Conservation (phyloP, 2,797 vertebrate species). For the Diplodus puntazzo region DNA sequence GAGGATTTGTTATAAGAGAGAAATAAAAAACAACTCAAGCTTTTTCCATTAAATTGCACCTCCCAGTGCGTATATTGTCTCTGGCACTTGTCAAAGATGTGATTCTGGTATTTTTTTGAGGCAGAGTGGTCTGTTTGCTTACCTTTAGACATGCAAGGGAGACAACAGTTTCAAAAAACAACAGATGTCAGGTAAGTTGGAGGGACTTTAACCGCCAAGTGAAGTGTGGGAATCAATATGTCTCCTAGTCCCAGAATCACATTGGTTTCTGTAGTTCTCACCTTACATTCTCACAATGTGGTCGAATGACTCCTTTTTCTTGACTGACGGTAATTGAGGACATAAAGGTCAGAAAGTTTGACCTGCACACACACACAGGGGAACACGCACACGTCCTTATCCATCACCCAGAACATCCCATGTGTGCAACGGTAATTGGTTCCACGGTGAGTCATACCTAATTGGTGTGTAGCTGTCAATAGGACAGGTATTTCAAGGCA, state of each 20-base stretch:
- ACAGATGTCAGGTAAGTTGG: constrained; percentile 3
- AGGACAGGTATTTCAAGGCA: constrained; percentile 65
- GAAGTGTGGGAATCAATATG: background rate
- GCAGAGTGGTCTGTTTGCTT: background rate
- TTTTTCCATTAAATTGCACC: background rate
- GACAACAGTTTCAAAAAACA: background rate
- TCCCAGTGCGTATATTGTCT: background rate
- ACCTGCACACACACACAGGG: constrained; percentile 33
- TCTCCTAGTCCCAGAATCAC: constrained; percentile 7
- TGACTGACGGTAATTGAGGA: constrained; percentile 66
- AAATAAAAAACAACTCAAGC: background rate
- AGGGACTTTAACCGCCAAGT: background rate
- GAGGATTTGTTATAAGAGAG: background rate
- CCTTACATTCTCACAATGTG: constrained; percentile 29
- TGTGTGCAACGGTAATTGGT: constrained; percentile 74
- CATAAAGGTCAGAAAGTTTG: constrained; percentile 62
- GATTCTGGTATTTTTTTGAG: background rate
- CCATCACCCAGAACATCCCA: constrained; percentile 64
- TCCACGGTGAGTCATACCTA: constrained; percentile 69
- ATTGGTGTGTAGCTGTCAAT: constrained; percentile 78
- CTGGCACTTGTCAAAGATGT: background rate
- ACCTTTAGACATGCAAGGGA: background rate
- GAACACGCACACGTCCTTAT: constrained; percentile 34
- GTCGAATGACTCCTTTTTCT: constrained; percentile 37
- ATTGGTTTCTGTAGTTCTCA: constrained; percentile 6